phyloP scores from a whole-genome alignment of 2,888 invertebrate species.

The Onchidella celtica region DNA sequence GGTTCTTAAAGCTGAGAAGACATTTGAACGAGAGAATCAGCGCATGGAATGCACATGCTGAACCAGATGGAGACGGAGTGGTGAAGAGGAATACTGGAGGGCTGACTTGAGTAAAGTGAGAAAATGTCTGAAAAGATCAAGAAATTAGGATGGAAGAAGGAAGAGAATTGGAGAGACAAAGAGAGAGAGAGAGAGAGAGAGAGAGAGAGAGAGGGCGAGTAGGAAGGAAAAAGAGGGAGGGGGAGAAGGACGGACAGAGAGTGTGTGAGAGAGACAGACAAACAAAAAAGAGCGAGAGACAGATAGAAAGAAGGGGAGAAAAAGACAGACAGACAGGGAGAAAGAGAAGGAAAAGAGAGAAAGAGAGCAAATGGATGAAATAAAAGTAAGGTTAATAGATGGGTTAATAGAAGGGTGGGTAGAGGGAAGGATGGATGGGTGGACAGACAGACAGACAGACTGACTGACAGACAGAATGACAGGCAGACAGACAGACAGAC shows the following conservation, averaged over 20 bases:
- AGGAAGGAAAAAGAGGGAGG: not conserved
- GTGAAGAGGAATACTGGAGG: too few species aligned
- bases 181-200: not conserved
- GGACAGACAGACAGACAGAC: constrained; percentile 9
- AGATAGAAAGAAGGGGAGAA: not conserved
- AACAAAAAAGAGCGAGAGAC: not conserved
- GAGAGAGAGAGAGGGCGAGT: constrained; percentile 8
- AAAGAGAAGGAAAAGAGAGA: not conserved
- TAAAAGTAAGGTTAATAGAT: not conserved
- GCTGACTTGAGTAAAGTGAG: too few species aligned
- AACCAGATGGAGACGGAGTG: too few species aligned
- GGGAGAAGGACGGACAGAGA: not conserved
- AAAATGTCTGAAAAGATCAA: too few species aligned
- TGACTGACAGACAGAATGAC: not conserved
- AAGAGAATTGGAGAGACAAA: not conserved
- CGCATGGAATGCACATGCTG: too few species aligned
- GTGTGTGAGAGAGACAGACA: not conserved
- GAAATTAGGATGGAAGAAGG: not conserved
- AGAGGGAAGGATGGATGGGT: too few species aligned
- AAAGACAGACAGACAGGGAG: not conserved
- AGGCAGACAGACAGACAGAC: too few species aligned
- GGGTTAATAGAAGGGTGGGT: not conserved
- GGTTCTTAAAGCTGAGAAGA: too few species aligned
- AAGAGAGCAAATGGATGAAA: not conserved
- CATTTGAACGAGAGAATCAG: too few species aligned